Conservation (phyloP, 2,888 invertebrate genomes). For the Dicyrtomina minuta region DNA sequence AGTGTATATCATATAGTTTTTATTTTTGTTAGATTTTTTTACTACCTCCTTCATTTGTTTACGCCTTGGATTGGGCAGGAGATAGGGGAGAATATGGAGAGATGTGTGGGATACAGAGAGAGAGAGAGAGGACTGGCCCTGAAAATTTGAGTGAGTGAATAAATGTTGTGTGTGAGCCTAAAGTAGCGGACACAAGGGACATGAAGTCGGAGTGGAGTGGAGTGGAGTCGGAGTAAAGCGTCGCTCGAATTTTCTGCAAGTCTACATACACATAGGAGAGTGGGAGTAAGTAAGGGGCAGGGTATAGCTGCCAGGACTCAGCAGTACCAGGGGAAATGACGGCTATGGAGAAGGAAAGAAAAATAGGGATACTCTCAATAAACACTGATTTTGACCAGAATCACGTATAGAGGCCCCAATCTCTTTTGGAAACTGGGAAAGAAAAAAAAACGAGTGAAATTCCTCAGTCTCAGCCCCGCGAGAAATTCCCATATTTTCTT, state of each 20-base stretch:
- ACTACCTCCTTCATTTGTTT: no score
- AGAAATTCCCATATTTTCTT: constrained; percentile 51
- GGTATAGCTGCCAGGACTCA: neutral
- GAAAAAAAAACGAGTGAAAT: constrained; percentile 31
- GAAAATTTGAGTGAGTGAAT: neutral
- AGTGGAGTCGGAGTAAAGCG: neutral
- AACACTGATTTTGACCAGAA: constrained; percentile 51
- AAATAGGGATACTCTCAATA: constrained; percentile 45
- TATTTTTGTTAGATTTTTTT: neutral
- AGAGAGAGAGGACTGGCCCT: no score
- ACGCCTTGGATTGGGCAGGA: no score
- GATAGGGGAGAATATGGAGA: no score
- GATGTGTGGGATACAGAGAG: no score
- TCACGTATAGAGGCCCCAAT: constrained; percentile 44
- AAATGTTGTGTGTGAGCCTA: neutral
- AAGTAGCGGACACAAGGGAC: neutral
- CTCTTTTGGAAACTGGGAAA: constrained; percentile 31
- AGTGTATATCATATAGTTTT: no score
- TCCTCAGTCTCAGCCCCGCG: constrained; percentile 30
- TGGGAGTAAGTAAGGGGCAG: neutral
- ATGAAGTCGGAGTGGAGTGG: neutral
- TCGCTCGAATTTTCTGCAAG: neutral
- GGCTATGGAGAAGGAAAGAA: constrained; percentile 1
- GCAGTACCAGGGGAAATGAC: neutral
- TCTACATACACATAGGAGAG: neutral